Conservation (phyloP, 2,888 invertebrate species). For the Yponomeuta cagnagella region DNA sequence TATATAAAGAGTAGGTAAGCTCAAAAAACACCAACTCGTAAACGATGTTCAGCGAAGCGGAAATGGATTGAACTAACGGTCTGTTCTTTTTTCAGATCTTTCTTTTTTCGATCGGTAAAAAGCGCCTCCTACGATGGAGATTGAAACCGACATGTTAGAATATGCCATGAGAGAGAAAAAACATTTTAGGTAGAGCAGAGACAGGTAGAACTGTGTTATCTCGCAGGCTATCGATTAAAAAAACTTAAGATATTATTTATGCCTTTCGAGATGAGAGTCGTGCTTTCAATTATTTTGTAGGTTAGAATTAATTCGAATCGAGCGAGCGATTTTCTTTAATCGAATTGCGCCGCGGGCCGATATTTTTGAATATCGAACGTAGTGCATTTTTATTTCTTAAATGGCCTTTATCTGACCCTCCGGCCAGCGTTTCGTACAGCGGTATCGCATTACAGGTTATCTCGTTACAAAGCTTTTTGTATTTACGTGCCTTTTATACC, state of each 20-base stretch:
- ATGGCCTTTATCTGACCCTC: slow-evolving; percentile 62
- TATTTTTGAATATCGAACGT: slow-evolving; percentile 64
- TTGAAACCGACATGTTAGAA: slow-evolving; percentile 55
- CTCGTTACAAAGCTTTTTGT: slow-evolving; percentile 60
- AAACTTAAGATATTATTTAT: slow-evolving; percentile 13
- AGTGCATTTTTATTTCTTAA: slow-evolving; percentile 45
- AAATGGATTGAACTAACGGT: slow-evolving; percentile 70
- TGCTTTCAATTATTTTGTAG: slow-evolving; percentile 16
- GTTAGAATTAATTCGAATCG: slow-evolving; percentile 19
- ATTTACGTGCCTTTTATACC: slow-evolving; percentile 40
- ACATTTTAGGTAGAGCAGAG: slow-evolving; percentile 25
- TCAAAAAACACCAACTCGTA: slow-evolving; percentile 64
- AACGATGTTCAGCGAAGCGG: slow-evolving; percentile 64
- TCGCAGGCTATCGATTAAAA: slow-evolving; percentile 11
- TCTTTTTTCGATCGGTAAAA: slow-evolving; percentile 39
- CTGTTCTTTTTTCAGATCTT: slow-evolving; percentile 51
- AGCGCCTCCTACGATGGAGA: slow-evolving; percentile 48
- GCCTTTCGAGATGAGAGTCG: slow-evolving; percentile 12
- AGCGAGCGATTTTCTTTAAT: slow-evolving; percentile 40
- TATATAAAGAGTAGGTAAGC: slow-evolving; percentile 42
- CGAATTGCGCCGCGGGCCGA: slow-evolving; percentile 36
- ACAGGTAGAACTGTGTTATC: slow-evolving; percentile 20
- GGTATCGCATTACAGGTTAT: slow-evolving; percentile 68
- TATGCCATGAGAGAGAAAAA: slow-evolving; percentile 52
- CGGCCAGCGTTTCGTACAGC: slow-evolving; percentile 61